Percentiles rank a stretch among this genome's conserved stretches.
Evolutionary conservation across 2,888 invertebrate genomes (phyloP).

Genomic region (Lingula anatina): DNA sequence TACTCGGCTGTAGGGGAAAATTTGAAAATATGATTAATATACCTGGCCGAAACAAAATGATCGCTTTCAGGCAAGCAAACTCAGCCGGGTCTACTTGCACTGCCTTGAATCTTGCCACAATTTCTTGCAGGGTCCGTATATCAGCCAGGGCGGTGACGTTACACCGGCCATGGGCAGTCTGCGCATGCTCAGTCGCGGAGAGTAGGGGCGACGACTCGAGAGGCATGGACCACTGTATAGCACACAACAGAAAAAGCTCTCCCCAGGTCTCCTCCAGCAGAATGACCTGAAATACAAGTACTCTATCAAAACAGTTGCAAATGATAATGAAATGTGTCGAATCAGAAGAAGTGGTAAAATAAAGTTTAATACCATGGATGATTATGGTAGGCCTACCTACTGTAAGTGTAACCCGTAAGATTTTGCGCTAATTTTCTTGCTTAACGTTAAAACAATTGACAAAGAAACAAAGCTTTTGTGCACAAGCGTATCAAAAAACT

Average conservation of each 20-base stretch:
- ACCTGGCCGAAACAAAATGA: slow-evolving; percentile 94
- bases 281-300: slow-evolving; percentile 66
- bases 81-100: slow-evolving; percentile 90
- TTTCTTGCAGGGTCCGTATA: slow-evolving; percentile 80
- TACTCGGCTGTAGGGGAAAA: too few relatives aligned
- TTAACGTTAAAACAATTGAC: too few relatives aligned
- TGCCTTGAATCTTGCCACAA: slow-evolving; percentile 74
- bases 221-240: slow-evolving; percentile 53
- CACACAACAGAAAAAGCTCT: slow-evolving; percentile 53
- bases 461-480: too few relatives aligned
- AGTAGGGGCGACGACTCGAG: slow-evolving; percentile 50
- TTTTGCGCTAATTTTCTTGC: too few relatives aligned
- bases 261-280: slow-evolving; percentile 84
- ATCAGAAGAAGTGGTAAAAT: background rate
- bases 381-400: too few relatives aligned
- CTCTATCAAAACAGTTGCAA: too few relatives aligned
- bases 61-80: slow-evolving; percentile 96
- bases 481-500: too few relatives aligned
- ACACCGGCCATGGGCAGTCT: slow-evolving; percentile 53
- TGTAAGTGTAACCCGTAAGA: too few relatives aligned
- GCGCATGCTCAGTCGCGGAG: slow-evolving; percentile 58
- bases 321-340: too few relatives aligned
- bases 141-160: slow-evolving; percentile 58
- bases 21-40: too few relatives aligned
- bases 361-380: background rate